Percentiles rank a stretch among this genome's conserved stretches.
These are phyloP conservation scores for Notiomystis cincta DNA, from an alignment of 2,113 vertebrate genomes.

Conservation along the genomic window DNA sequence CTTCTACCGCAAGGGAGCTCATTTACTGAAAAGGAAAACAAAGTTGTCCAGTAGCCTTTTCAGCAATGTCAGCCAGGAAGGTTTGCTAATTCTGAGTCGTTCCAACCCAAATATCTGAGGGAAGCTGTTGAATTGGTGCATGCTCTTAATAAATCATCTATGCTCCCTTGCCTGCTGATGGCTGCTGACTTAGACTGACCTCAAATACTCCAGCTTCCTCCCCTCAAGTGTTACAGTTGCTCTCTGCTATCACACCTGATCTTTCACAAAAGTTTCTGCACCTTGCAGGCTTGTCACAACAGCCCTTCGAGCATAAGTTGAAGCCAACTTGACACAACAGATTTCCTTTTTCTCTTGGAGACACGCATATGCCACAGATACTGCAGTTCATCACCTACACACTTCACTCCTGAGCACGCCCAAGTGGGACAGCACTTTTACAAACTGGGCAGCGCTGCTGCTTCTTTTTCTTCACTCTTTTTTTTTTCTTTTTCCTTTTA, in stretches of 20 bases:
- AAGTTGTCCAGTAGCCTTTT: background rate
- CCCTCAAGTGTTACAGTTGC: rapidly evolving
- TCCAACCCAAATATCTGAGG: background rate
- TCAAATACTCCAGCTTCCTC: background rate
- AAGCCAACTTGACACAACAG: background rate
- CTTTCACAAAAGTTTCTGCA: background rate
- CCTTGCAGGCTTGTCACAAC: background rate
- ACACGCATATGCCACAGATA: background rate
- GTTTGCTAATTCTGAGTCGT: background rate
- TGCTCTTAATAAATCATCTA: background rate
- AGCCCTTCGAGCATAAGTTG: background rate
- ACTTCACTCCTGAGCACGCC: background rate
- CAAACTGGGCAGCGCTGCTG: background rate
- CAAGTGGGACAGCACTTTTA: background rate
- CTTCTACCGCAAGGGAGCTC: background rate
- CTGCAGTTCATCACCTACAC: background rate
- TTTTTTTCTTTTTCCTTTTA: background rate
- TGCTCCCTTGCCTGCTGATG: background rate
- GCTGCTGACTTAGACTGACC: background rate
- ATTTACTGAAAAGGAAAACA: background rate
- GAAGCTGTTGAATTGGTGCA: background rate
- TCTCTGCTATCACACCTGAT: background rate
- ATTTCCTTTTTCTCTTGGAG: background rate
- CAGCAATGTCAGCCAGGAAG: background rate
- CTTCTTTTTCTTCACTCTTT: background rate